phyloP scores from a whole-genome alignment of 2,113 vertebrate species.

The Pygoscelis antarcticus region DNA sequence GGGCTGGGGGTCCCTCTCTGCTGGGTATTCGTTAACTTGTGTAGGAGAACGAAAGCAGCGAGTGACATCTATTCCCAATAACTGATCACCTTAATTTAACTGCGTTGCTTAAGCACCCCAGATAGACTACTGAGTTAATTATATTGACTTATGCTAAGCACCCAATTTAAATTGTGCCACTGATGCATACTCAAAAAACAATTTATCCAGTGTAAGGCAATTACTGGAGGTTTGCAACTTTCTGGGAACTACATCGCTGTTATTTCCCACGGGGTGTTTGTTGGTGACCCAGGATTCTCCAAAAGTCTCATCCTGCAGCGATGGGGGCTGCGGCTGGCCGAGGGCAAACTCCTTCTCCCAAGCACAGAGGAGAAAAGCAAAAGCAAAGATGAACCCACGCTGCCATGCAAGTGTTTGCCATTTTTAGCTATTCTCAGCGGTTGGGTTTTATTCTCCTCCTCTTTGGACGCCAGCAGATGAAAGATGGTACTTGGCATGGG shows the following conservation, averaged over 20 bases:
- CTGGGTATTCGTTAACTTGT: accelerated
- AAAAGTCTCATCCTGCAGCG: accelerated
- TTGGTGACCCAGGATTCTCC: not conserved
- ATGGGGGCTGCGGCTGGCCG: not conserved
- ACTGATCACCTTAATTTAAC: not conserved
- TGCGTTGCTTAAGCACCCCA: not conserved
- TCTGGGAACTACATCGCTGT: accelerated
- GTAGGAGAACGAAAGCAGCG: accelerated
- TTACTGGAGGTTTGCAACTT: not conserved
- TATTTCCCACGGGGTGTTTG: not conserved
- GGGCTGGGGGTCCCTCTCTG: no score
- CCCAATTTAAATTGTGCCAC: not conserved
- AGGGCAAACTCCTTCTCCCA: not conserved
- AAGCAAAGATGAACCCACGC: accelerated
- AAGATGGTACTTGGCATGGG: not conserved
- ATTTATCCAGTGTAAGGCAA: not conserved
- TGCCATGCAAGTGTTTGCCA: no score
- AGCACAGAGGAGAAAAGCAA: not conserved
- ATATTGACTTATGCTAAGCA: not conserved
- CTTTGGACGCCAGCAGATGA: not conserved
- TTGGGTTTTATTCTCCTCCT: not conserved
- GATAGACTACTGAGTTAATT: not conserved
- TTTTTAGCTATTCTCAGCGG: not conserved
- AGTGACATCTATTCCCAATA: not conserved
- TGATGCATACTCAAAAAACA: not conserved